phyloP scores from a whole-genome alignment of 1,140 invertebrate species.

The Drosophila nikananu region DNA sequence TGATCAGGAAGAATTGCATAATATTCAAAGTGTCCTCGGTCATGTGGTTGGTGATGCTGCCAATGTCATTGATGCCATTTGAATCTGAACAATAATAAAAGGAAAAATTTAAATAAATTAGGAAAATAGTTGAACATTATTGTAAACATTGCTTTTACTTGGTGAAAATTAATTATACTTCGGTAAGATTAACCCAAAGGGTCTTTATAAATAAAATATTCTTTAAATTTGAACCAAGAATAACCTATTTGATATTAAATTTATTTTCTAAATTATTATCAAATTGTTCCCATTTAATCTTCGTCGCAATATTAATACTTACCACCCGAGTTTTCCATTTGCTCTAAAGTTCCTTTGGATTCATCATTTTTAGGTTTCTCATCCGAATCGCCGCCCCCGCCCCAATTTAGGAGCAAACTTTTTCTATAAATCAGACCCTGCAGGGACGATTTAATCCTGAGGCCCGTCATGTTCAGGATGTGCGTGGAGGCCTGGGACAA shows the following conservation, averaged over 20 bases:
- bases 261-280: neutral
- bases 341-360: slow-evolving; percentile 8
- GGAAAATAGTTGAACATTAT: neutral
- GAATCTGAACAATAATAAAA: slow-evolving; percentile 2
- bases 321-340: slow-evolving; percentile 9
- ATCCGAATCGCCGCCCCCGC: slow-evolving; percentile 47
- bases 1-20: slow-evolving; percentile 93
- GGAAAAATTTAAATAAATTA: neutral
- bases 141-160: neutral
- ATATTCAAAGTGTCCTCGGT: slow-evolving; percentile 93
- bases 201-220: no score
- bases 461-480: slow-evolving; percentile 92
- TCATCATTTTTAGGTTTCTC: slow-evolving; percentile 21
- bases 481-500: slow-evolving; percentile 94
- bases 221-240: no score
- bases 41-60: slow-evolving; percentile 92
- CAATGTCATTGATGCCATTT: slow-evolving; percentile 86
- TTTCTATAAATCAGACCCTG: slow-evolving; percentile 88
- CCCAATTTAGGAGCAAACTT: slow-evolving; percentile 78
- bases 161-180: neutral
- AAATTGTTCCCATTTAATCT: neutral
- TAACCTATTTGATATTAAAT: neutral
- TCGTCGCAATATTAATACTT: neutral
- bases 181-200: no score
- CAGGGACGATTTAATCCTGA: slow-evolving; percentile 91